Percentiles rank a stretch among this genome's conserved stretches.
Conservation (phyloP, 2,797 vertebrate genomes). For the Poeciliopsis paucimaculata region DNA sequence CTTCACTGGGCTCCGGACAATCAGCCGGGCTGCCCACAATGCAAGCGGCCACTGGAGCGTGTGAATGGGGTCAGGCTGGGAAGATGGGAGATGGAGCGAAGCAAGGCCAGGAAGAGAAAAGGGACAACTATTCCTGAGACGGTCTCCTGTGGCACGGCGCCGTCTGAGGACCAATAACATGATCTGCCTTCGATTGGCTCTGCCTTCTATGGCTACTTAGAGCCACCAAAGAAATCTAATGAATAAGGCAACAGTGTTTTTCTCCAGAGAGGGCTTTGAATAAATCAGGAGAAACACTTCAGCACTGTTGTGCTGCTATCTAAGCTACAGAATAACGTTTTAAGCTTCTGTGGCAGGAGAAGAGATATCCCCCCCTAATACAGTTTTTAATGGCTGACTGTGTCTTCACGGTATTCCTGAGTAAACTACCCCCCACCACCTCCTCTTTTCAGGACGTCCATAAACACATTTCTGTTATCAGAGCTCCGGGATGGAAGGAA, state of each 20-base stretch:
- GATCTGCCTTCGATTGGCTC: slow-evolving; percentile 12
- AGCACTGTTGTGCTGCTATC: neutral
- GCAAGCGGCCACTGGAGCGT: slow-evolving; percentile 45
- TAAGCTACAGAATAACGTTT: neutral
- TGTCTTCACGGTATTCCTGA: neutral
- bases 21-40: slow-evolving; percentile 37
- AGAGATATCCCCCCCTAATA: neutral
- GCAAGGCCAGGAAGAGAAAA: slow-evolving; percentile 30
- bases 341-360: neutral
- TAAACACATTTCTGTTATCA: slow-evolving; percentile 4
- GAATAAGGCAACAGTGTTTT: slow-evolving; percentile 4
- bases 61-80: slow-evolving; percentile 59
- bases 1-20: slow-evolving; percentile 6
- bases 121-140: slow-evolving; percentile 57
- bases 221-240: slow-evolving; percentile 5
- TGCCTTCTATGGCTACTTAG: slow-evolving; percentile 15
- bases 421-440: neutral
- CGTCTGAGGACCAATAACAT: slow-evolving; percentile 17
- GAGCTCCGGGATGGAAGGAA: neutral
- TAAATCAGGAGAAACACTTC: slow-evolving; percentile 5
- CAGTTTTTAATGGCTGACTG: neutral
- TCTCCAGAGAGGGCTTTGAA: slow-evolving; percentile 10
- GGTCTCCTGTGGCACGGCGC: slow-evolving; percentile 30
- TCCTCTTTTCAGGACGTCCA: neutral
- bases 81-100: slow-evolving; percentile 33